Evolutionary conservation across 2,797 vertebrate genomes (phyloP).

Genomic region (Enteromius mattozi): DNA sequence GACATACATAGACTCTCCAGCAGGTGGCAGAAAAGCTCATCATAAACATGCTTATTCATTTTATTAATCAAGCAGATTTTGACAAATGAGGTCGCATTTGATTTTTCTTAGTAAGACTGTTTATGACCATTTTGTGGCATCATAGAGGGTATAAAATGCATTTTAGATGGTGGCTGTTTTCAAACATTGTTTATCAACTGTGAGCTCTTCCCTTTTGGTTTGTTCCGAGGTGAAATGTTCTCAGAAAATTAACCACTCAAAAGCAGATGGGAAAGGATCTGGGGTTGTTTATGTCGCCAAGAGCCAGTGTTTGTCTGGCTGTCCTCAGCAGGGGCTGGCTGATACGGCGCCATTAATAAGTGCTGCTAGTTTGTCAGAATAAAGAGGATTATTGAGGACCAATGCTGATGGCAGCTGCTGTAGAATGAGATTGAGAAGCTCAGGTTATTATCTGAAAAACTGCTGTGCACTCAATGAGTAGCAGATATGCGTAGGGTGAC

Average conservation of each 20-base stretch:
- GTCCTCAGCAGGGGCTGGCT: constrained; percentile 19
- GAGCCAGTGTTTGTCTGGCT: constrained; percentile 23
- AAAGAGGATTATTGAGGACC: constrained; percentile 71
- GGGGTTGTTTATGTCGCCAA: constrained; percentile 25
- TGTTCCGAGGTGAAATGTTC: background rate
- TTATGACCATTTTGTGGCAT: background rate
- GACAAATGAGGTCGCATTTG: background rate
- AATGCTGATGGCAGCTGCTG: constrained; percentile 56
- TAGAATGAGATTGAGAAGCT: constrained; percentile 54
- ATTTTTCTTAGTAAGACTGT: background rate
- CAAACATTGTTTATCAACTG: background rate
- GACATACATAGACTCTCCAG: constrained; percentile 58
- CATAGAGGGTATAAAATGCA: background rate
- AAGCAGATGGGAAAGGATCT: constrained; percentile 21
- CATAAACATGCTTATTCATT: background rate
- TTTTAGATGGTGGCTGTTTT: background rate
- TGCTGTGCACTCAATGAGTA: constrained; percentile 34
- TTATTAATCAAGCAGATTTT: constrained; percentile 16
- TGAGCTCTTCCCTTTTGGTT: background rate
- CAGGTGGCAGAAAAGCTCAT: constrained; percentile 69
- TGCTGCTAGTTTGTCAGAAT: constrained; percentile 61
- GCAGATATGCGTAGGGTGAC: background rate
- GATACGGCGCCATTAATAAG: constrained; percentile 51
- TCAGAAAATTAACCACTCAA: background rate
- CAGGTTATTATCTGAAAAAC: constrained; percentile 71